Evolutionary conservation across 1,140 invertebrate genomes (phyloP), one percentile per base, ranked within the genome.

Genomic region (Drosophila teissieri): DNA sequence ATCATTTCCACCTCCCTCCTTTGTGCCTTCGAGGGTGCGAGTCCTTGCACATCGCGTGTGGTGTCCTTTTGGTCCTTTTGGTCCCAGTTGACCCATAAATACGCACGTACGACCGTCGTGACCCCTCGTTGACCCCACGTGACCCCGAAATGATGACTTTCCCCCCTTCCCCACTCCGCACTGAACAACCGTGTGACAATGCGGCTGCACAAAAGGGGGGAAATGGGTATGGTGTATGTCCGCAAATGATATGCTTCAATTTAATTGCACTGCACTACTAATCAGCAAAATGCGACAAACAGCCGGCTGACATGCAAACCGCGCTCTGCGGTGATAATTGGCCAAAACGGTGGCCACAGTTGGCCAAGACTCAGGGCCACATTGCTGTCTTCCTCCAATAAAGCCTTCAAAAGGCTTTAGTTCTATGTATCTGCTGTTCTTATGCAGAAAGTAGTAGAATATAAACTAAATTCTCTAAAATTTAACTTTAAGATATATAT

Each of bases 241-340:
- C 15, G 67, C 55, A 78, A 78, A 73, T 73, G 68, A 73, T 78
- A 78, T 78, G 60, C 76, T 55, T 37, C 75, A 72, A 40, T 56
- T 77, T 69, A 62, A 78, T 77, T 77, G 64, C 64, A 55, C 37
- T 58, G 46, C 73, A 52, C 48, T 72, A 52, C 48, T 72, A 78
- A 78, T 78, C 75, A 72, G 76, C 58, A 42, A 51, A 72, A 42
- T 78, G 75, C 65, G 75, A 61, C 69, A 73, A 76, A 69, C 44
- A n/a, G 55, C 54, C 55, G 39, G 36, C 19, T 40, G 45, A 36
- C 62, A 65, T 54, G 62, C 62, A 55, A 64, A 10, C 42, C 52
- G 11, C 17, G 53, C 19, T 48, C 19, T 48, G 34, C 34, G 67
- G 17, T 45, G 15, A 19, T 68, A 68, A 54, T 68, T 68, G 65